Evolutionary conservation across 2,888 invertebrate genomes (phyloP).

Genomic region (Serripes groenlandicus): DNA sequence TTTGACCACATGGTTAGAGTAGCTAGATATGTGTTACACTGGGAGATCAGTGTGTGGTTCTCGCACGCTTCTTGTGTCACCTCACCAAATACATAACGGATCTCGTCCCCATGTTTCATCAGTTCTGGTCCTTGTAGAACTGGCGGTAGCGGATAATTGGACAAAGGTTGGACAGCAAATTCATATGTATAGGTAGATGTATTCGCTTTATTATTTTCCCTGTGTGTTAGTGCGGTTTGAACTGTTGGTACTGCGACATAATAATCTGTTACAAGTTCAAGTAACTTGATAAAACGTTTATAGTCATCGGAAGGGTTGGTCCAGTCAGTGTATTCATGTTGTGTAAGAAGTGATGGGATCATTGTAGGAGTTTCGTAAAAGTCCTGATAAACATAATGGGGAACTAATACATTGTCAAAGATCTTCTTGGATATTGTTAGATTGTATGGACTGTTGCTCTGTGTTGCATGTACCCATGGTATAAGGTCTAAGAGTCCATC

Average conservation of each 20-base stretch:
- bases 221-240: background rate
- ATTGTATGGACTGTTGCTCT: background rate
- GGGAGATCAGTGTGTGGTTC: background rate
- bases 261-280: background rate
- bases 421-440: background rate
- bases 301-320: background rate
- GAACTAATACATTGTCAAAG: background rate
- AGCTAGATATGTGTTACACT: background rate
- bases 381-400: background rate
- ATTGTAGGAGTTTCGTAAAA: background rate
- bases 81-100: background rate
- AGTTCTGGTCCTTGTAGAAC: background rate
- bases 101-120: background rate
- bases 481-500: background rate
- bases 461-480: background rate
- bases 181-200: background rate
- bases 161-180: background rate
- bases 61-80: background rate
- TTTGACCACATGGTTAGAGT: background rate
- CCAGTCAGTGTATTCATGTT: background rate
- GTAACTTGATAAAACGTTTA: background rate
- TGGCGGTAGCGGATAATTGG: background rate
- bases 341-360: background rate
- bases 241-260: background rate
- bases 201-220: background rate